phyloP scores from a whole-genome alignment of 1,140 invertebrate genomes.

The Pogonomyrmex californicus region DNA sequence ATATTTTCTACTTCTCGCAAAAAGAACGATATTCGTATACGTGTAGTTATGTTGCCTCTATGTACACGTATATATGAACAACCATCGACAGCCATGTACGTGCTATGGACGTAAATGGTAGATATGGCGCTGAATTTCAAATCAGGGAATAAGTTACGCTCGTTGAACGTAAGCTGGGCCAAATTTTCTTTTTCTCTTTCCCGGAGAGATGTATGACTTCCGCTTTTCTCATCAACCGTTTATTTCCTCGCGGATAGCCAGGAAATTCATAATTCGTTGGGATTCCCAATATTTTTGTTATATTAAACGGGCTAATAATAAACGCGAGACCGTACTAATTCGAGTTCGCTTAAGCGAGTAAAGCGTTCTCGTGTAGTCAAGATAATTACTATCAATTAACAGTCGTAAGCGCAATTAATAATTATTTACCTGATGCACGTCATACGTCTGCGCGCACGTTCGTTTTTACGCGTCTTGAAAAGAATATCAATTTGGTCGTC shows the following conservation, averaged over 20 bases:
- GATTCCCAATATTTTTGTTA: constrained; percentile 17
- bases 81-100: constrained; percentile 67
- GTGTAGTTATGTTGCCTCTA: constrained; percentile 4
- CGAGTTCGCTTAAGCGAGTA: background rate
- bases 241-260: background rate
- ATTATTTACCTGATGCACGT: background rate
- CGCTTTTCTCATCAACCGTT: constrained; percentile 18
- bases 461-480: background rate
- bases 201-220: background rate
- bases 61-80: constrained; percentile 26
- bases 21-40: background rate
- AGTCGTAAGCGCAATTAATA: background rate
- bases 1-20: constrained; percentile 48
- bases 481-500: constrained; percentile 23
- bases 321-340: background rate
- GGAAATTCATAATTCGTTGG: constrained; percentile 19
- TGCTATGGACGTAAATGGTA: constrained; percentile 73
- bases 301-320: constrained; percentile 32
- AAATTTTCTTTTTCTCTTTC: background rate
- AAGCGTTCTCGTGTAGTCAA: background rate
- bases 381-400: background rate
- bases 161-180: constrained; percentile 44
- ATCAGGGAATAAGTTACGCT: constrained; percentile 71
- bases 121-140: constrained; percentile 75
- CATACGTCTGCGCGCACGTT: background rate